phyloP scores from a whole-genome alignment of 92 coral and sea anemone genomes.

The Anthopleura xanthogrammica region DNA sequence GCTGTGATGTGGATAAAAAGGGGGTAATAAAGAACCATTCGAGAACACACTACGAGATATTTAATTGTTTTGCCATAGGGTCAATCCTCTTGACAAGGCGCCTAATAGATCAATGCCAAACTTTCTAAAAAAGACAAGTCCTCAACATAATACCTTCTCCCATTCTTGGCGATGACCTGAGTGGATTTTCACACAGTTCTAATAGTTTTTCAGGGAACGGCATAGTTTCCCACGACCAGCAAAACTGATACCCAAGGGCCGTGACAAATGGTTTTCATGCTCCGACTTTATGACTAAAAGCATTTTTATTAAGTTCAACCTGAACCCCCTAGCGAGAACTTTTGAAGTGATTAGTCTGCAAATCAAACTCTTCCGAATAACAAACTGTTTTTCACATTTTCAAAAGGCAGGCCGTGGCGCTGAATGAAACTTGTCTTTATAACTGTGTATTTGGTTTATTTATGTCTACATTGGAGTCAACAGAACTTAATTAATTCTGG shows the following conservation, averaged over 20 bases:
- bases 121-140: constrained; percentile 23
- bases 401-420: background rate
- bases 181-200: constrained; percentile 31
- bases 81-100: constrained; percentile 36
- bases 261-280: constrained; percentile 32
- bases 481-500: background rate
- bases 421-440: background rate
- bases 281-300: constrained; percentile 2
- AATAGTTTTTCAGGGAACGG: constrained; percentile 22
- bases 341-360: constrained; percentile 51
- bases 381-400: constrained; percentile 22
- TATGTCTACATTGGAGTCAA: background rate
- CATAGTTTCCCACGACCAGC: constrained; percentile 37
- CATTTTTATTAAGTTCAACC: constrained; percentile 1
- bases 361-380: constrained; percentile 6
- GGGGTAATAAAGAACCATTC: constrained; percentile 39
- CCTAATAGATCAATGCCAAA: constrained; percentile 29
- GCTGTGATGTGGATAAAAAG: constrained; percentile 13
- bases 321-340: constrained; percentile 53
- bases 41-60: constrained; percentile 33
- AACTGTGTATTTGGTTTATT: background rate
- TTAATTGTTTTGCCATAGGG: constrained; percentile 39
- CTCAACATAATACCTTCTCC: constrained; percentile 25
- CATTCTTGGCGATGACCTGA: constrained; percentile 25
- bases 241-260: constrained; percentile 10